phyloP scores from a whole-genome alignment of 2,888 invertebrate genomes.

The Sicus ferrugineus region DNA sequence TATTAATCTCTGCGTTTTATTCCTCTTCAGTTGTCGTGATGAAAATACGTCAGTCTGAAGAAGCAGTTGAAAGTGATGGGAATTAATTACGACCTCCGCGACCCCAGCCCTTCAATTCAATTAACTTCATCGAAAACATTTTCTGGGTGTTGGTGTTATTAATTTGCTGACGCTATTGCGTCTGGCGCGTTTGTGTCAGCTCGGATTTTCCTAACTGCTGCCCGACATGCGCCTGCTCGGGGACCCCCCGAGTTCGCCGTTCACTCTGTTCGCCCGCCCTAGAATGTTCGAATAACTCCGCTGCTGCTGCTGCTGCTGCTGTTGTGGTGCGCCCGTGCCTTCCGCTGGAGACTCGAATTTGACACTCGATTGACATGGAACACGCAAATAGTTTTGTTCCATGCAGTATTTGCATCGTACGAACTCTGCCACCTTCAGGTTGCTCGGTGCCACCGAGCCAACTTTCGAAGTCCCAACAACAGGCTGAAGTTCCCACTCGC shows the following conservation, averaged over 20 bases:
- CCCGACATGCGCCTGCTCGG: no score
- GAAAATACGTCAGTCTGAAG: no score
- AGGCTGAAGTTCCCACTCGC: background rate
- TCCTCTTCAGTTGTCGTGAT: background rate
- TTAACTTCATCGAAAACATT: background rate
- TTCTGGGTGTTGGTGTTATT: constrained; percentile 12
- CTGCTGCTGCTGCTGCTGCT: background rate
- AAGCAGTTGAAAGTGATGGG: no score
- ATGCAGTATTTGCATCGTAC: background rate
- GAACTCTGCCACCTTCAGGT: no score
- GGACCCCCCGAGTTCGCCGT: background rate
- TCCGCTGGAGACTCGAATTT: constrained; percentile 45
- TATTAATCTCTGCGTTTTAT: background rate
- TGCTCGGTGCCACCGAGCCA: no score
- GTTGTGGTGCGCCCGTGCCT: constrained; percentile 24
- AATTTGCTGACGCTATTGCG: constrained; percentile 11
- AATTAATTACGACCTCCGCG: no score
- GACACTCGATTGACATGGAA: constrained; percentile 45
- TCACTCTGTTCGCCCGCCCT: background rate
- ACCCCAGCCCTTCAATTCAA: background rate
- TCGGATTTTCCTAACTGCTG: background rate
- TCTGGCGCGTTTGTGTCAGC: background rate
- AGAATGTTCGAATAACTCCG: background rate
- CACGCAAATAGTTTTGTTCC: constrained; percentile 40
- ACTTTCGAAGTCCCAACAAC: background rate